Evolutionary conservation across 2,888 invertebrate genomes (phyloP), one percentile per base, ranked within the genome.

Genomic region (Chirona hameri): DNA sequence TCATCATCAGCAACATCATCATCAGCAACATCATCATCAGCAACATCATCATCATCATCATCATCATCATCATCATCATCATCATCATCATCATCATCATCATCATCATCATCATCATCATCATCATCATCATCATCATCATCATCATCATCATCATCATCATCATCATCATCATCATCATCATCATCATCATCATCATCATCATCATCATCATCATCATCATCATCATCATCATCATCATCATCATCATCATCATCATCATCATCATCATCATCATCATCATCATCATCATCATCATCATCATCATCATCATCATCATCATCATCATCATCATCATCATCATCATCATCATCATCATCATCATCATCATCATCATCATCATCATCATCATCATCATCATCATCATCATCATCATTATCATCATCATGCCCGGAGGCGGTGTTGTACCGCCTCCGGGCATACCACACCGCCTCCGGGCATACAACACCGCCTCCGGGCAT

Each of bases 51-150:
- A n/a, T n/a, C n/a, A n/a, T n/a, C n/a, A n/a, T n/a, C n/a, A n/a
- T n/a, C n/a, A n/a, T n/a, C n/a, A n/a, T n/a, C n/a, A n/a, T n/a
- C n/a, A n/a, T n/a, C n/a, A 65, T 65, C 65, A 65, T n/a, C 65
- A 65, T 65, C 65, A 65, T 65, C 65, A 65, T 65, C 65, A 65
- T 65, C 65, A 65, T 65, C 65, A 65, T 65, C 65, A 65, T 65
- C 65, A 65, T 65, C 65, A 65, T 65, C 65, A 65, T 65, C 65
- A 65, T 65, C 65, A 65, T 65, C 65, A 65, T 65, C 65, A 65
- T 65, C 65, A 65, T 65, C 65, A 65, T 65, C 65, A 65, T 65
- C 65, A 65, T 65, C 65, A 65, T 65, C 65, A 65, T 65, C 65
- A 65, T 65, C 65, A 65, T 65, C 65, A 65, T 65, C 65, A 65